Base-by-base conservation (phyloP, 2,113 vertebrate genomes). In the Turdus rufiventris region DNA sequence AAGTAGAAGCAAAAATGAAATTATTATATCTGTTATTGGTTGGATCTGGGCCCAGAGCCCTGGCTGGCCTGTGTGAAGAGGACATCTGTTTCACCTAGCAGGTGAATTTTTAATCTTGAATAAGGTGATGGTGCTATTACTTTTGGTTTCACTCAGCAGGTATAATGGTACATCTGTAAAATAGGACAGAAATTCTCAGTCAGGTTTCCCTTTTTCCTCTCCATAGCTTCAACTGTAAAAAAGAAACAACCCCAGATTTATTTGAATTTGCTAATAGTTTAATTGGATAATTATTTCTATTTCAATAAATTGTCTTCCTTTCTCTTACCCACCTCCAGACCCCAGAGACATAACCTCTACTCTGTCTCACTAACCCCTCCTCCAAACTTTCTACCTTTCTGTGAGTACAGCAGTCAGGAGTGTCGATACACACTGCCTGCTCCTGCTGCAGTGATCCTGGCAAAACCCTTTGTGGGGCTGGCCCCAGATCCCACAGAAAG, bases 391-490 rank as follows among this genome's bases (percentile, higher is more conserved):
- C 28, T 56, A 6, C 8, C 14, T 70, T 91, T 73, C 38, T 29
- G 23, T 42, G 51, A 34, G 20, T 14, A 15, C 23, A 81, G 33
- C n/a, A 68, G 16, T 60, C 14, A 23, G n/a, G 16, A 45, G 2
- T n/a, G 40, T 31, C n/a, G 48, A 5, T 48, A 48, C 2, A 17
- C 7, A 12, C 20, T 15, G 25, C 40, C n/a, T 66, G 74, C 38
- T 71, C 6, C 50, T 20, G 8, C 40, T 93, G 48, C 48, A 82
- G 40, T 2, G 5, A 36, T 68, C 13, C 24, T 48, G 40, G 24
- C 7, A 82, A 74, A 62, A 18, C 8, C 16, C 29, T 82, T 0
- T 0, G 0, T 50, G 23, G 7, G 6, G 12, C 29, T 78, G 57
- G 42, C 26, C 21, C 14, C 60, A 68, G 16, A 53, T 43, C 28